A percentile compares a stretch with the other conserved stretches of the same genome.
Conservation (phyloP, 2,113 vertebrate species). For the Girardinichthys multiradiatus region DNA sequence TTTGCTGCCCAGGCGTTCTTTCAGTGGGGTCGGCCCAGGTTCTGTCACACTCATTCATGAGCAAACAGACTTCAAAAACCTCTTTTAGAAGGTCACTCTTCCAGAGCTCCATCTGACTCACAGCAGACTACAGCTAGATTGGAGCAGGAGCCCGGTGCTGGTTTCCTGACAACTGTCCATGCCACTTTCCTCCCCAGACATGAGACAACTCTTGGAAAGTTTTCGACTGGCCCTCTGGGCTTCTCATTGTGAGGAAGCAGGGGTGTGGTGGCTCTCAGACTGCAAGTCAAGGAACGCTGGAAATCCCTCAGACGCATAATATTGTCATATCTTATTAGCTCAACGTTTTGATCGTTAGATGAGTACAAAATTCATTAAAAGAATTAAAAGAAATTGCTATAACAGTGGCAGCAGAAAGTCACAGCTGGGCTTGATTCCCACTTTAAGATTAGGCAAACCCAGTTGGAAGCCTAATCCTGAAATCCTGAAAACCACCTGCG, state of each 20-base stretch:
- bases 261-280: slow-evolving; percentile 62
- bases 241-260: slow-evolving; percentile 67
- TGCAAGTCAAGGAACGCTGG: slow-evolving; percentile 55
- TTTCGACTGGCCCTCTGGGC: slow-evolving; percentile 43
- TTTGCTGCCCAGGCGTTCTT: slow-evolving; percentile 35
- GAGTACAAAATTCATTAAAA: slow-evolving; percentile 49
- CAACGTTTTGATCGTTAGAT: slow-evolving; percentile 52
- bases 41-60: slow-evolving; percentile 68
- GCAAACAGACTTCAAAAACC: slow-evolving; percentile 62
- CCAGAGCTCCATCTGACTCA: slow-evolving; percentile 56
- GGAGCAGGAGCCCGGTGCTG: slow-evolving; percentile 43
- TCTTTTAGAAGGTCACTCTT: slow-evolving; percentile 54
- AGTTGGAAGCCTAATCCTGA: slow-evolving; percentile 49
- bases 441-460: slow-evolving; percentile 54
- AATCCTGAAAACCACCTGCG: slow-evolving; percentile 57
- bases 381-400: slow-evolving; percentile 27
- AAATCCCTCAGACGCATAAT: slow-evolving; percentile 51
- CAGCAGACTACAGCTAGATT: slow-evolving; percentile 57
- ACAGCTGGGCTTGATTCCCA: slow-evolving; percentile 53
- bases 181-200: slow-evolving; percentile 73
- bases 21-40: slow-evolving; percentile 64
- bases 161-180: slow-evolving; percentile 73
- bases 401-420: slow-evolving; percentile 15
- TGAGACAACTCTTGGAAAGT: slow-evolving; percentile 70
- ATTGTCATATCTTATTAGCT: slow-evolving; percentile 51